Conservation (phyloP, 2,888 invertebrate genomes). For the Cephus nigrinus region DNA sequence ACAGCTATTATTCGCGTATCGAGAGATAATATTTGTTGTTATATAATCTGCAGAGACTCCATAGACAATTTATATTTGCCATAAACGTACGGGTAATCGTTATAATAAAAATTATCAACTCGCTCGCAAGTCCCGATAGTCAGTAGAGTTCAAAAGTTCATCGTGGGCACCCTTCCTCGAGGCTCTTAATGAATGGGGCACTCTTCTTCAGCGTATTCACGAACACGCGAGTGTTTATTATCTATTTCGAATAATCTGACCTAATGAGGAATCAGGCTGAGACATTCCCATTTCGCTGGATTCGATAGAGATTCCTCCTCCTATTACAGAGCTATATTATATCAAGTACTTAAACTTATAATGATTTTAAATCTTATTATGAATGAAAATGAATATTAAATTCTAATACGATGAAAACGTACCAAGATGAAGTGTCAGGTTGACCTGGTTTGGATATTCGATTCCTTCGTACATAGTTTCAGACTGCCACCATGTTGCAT, state of each 20-base stretch:
- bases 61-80: neutral
- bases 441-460: constrained; percentile 91
- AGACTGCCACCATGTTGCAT: constrained; percentile 97
- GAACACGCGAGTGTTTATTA: neutral
- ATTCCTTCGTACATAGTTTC: constrained; percentile 97
- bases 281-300: neutral
- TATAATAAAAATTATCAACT: neutral
- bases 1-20: neutral
- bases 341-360: neutral
- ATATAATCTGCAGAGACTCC: neutral
- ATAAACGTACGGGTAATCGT: neutral
- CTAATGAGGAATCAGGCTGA: neutral
- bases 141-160: constrained; percentile 37
- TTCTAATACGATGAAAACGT: constrained; percentile 44
- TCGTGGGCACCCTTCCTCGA: constrained; percentile 19
- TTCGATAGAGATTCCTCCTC: neutral
- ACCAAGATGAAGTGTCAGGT: constrained; percentile 91
- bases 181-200: constrained; percentile 29
- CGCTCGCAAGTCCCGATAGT: neutral
- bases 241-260: neutral
- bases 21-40: neutral
- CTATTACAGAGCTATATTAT: neutral
- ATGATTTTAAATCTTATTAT: neutral
- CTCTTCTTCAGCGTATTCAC: neutral
- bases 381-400: neutral